phyloP scores from a whole-genome alignment of 2,888 invertebrate genomes.

The Adelognathus sp. region DNA sequence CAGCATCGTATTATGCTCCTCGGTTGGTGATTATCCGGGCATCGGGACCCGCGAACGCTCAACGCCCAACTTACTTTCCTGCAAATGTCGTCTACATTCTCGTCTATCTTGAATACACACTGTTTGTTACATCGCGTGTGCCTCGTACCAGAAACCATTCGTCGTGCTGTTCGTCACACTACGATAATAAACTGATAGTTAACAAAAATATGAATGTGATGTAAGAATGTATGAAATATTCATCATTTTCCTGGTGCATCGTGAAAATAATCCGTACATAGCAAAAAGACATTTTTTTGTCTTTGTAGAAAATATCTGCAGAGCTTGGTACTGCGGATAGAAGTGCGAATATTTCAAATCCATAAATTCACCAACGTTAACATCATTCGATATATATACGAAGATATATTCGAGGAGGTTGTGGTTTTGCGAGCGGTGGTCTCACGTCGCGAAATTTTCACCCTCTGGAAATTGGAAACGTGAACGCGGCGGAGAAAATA shows the following conservation, averaged over 20 bases:
- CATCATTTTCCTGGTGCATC: too few species aligned
- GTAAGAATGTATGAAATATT: not conserved
- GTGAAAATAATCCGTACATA: not conserved
- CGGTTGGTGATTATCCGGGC: constrained; percentile 3
- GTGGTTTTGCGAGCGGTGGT: not conserved
- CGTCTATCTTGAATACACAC: not conserved
- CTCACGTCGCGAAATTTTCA: not conserved
- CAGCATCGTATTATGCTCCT: constrained; percentile 26
- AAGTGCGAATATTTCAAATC: constrained; percentile 29
- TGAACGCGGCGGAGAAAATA: constrained; percentile 26
- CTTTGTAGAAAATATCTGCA: not conserved
- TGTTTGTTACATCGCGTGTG: not conserved
- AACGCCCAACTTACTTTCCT: not conserved
- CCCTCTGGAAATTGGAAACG: constrained; percentile 29
- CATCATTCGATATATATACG: constrained; percentile 23
- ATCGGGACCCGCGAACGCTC: not conserved
- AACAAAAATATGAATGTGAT: too few species aligned
- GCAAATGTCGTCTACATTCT: not conserved
- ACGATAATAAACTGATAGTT: not conserved
- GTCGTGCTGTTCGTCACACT: not conserved
- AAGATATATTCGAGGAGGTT: constrained; percentile 25
- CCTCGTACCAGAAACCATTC: not conserved
- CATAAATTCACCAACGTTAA: constrained; percentile 33
- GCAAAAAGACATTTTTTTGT: not conserved
- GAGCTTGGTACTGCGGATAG: not conserved